phyloP scores from a whole-genome alignment of 2,888 invertebrate species.

The Melanostoma mellinum region DNA sequence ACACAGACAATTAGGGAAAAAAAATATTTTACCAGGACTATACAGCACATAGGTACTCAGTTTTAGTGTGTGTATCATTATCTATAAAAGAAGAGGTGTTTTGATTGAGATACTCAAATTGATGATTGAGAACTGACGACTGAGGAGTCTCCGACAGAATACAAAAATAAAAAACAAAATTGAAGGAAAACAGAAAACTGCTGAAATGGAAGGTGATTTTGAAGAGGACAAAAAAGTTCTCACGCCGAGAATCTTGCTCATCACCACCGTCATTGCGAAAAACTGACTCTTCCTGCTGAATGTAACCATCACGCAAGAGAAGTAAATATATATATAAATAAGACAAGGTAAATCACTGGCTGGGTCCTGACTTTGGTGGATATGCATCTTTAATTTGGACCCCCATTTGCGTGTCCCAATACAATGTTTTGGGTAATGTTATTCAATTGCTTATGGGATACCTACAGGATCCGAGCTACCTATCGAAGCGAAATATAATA shows the following conservation, averaged over 20 bases:
- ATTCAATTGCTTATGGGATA: constrained; percentile 62
- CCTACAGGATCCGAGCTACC: constrained; percentile 26
- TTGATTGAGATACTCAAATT: constrained; percentile 63
- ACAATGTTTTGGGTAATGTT: constrained; percentile 57
- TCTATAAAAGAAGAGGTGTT: constrained; percentile 56
- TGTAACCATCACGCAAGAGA: constrained; percentile 53
- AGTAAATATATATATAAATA: background rate
- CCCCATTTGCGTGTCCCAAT: constrained; percentile 33
- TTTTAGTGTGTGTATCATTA: constrained; percentile 32
- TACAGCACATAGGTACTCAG: constrained; percentile 46
- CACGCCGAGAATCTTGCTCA: constrained; percentile 51
- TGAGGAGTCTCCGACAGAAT: constrained; percentile 33
- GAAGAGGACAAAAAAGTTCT: constrained; percentile 55
- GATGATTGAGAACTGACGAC: constrained; percentile 16
- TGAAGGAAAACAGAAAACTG: background rate
- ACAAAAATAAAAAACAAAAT: constrained; percentile 10
- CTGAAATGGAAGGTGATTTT: constrained; percentile 60
- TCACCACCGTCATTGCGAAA: constrained; percentile 36
- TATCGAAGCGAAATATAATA: constrained; percentile 51
- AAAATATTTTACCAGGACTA: constrained; percentile 67
- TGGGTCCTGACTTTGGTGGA: constrained; percentile 13
- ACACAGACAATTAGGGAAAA: constrained; percentile 31
- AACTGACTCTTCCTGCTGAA: constrained; percentile 41
- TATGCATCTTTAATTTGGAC: constrained; percentile 61
- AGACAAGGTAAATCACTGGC: constrained; percentile 14